Conservation (phyloP, 1,140 invertebrate genomes). For the Papilio machaon region DNA sequence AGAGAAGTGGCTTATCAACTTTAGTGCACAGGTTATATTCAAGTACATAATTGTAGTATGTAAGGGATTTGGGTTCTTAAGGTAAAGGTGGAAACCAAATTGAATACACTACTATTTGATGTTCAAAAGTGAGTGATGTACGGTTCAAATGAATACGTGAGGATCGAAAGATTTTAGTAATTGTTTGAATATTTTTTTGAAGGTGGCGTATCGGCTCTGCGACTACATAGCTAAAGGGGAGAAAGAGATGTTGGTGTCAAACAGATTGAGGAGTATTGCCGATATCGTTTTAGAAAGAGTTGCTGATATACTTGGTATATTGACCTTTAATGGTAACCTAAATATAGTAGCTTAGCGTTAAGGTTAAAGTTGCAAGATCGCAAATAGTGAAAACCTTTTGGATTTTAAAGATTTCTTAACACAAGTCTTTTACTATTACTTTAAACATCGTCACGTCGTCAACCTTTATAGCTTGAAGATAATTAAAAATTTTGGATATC, state of each 20-base stretch:
- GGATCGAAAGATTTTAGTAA: slow-evolving; percentile 15
- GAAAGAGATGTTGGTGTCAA: slow-evolving; percentile 74
- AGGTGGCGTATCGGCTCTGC: slow-evolving; percentile 76
- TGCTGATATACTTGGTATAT: slow-evolving; percentile 73
- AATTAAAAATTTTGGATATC: no score
- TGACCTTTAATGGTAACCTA: neutral
- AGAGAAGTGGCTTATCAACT: slow-evolving; percentile 76
- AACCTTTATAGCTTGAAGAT: no score
- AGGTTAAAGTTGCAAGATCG: no score
- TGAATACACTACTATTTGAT: no score
- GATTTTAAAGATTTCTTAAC: no score
- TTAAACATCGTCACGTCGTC: no score
- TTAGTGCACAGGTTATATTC: slow-evolving; percentile 72
- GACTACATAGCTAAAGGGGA: slow-evolving; percentile 75
- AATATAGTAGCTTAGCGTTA: no score
- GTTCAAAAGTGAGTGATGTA: no score
- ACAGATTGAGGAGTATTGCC: slow-evolving; percentile 72
- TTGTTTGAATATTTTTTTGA: slow-evolving; percentile 28
- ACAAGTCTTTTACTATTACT: no score
- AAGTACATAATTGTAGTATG: neutral
- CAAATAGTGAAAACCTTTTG: no score
- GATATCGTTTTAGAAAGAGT: slow-evolving; percentile 77
- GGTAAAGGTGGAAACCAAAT: no score
- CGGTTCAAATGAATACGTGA: neutral
- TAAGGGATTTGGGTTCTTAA: neutral